Evolutionary conservation across 2,888 invertebrate genomes (phyloP), one percentile per base, ranked within the genome.

Genomic region (Philonicus albiceps): DNA sequence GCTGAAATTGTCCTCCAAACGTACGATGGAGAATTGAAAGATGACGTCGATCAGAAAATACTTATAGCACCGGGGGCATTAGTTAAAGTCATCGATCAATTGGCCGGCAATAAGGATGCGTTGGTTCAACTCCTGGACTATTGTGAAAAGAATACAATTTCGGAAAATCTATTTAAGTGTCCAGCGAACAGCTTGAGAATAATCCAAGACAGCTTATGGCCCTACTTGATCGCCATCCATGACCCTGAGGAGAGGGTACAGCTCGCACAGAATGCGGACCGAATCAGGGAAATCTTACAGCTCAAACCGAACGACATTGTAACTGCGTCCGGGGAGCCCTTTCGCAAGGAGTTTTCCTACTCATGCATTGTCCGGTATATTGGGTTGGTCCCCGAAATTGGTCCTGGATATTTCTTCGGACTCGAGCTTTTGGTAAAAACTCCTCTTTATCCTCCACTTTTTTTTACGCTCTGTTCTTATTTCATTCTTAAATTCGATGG

Each of bases 341-440:
- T 90, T 64, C 88, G 89, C 37, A 87, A 89, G 37, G 88, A 89
- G 87, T 53, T 80, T 43, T 75, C 86, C 11, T 89, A 92, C 84
- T 92, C 93, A 37, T 92, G 92, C 88, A 93, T 94, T 83, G 93
- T 91, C 31, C 90, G 93, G 88, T 94, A 93, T 89, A 93, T 94
- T 89, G 94, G 94, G 43, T 90, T 91, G 80, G 93, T 94, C 84
- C 90, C 91, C 87, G 93, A 94, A 87, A 90, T 94, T 85, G 94
- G 93, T 86, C 90, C 90, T 31, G 93, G 94, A 88, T 93, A 93
- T 89, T 94, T 93, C 90, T 93, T 93, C 90, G 94, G 94, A 76
- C 91, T 94, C 87, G 93, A 94, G 89, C 89, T 94, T 89, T 91
- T 94, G 93, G 94, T 94, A 90, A 89, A 89, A 89, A 89, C 87